A percentile compares a stretch with the other conserved stretches of the same genome.
Conservation (phyloP, 2,797 vertebrate genomes). For the Psittacula echo region DNA sequence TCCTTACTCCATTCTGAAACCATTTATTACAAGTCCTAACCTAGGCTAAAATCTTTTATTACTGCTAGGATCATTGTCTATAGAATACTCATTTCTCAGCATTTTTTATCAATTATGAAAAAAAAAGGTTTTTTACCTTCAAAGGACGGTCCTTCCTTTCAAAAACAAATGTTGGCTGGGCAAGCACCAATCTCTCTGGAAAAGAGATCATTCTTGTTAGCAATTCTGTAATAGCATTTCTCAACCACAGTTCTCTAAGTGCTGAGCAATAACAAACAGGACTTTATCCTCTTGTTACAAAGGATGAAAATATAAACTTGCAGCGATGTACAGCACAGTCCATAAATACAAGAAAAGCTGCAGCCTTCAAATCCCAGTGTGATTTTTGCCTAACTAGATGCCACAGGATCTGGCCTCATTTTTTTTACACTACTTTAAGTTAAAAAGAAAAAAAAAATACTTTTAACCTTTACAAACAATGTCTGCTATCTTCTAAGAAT, state of each 20-base stretch:
- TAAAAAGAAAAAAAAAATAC: neutral
- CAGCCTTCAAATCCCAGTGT: neutral
- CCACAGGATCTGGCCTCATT: neutral
- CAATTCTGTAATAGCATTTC: neutral
- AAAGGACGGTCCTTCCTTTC: slow-evolving; percentile 70
- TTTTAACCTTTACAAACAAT: neutral
- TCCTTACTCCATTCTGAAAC: neutral
- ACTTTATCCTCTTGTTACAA: neutral
- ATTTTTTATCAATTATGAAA: neutral
- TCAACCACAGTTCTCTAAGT: neutral
- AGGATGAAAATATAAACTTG: neutral
- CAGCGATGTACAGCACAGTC: neutral
- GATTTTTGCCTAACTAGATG: neutral
- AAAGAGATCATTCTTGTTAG: neutral
- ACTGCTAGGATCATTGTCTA: neutral
- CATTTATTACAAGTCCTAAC: neutral
- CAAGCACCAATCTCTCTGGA: slow-evolving; percentile 79
- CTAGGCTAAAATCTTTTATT: neutral
- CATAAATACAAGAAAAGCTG: neutral
- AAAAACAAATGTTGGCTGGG: slow-evolving; percentile 80
- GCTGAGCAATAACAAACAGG: neutral
- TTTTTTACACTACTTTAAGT: neutral
- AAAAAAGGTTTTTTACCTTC: slow-evolving; percentile 76
- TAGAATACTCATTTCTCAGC: neutral
- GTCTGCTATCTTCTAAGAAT: neutral